Conservation (phyloP, 2,888 invertebrate species). For the Leucophenga montana region DNA sequence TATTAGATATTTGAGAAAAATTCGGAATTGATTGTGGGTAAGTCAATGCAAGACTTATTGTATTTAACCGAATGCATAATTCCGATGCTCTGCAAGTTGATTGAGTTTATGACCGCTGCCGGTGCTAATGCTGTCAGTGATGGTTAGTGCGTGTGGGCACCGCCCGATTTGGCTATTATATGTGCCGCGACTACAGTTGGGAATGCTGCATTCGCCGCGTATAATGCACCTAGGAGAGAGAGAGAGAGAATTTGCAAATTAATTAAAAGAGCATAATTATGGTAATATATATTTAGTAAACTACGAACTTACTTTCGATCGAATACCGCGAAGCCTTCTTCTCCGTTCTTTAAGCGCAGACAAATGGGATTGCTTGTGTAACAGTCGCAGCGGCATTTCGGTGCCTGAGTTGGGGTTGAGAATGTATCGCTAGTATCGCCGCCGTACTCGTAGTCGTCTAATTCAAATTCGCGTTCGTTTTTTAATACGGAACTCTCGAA, state of each 20-base stretch:
- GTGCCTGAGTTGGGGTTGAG: constrained; percentile 31
- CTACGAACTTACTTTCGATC: constrained; percentile 76
- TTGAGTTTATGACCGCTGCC: constrained; percentile 32
- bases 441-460: neutral
- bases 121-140: constrained; percentile 32
- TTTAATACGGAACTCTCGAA: constrained; percentile 64
- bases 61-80: constrained; percentile 57
- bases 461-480: neutral
- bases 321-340: constrained; percentile 77
- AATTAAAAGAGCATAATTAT: neutral
- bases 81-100: constrained; percentile 41
- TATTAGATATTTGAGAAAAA: neutral
- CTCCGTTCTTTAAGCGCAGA: constrained; percentile 78
- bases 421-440: neutral
- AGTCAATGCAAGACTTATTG: neutral
- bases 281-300: neutral
- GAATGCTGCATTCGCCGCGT: constrained; percentile 63
- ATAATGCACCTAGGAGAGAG: constrained; percentile 62
- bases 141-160: constrained; percentile 60
- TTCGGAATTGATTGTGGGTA: neutral
- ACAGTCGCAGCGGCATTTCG: constrained; percentile 79
- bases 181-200: constrained; percentile 67
- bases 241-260: neutral
- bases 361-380: constrained; percentile 77
- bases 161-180: constrained; percentile 66